Conservation (phyloP, 1,140 invertebrate species). For the Cyclina sinensis region DNA sequence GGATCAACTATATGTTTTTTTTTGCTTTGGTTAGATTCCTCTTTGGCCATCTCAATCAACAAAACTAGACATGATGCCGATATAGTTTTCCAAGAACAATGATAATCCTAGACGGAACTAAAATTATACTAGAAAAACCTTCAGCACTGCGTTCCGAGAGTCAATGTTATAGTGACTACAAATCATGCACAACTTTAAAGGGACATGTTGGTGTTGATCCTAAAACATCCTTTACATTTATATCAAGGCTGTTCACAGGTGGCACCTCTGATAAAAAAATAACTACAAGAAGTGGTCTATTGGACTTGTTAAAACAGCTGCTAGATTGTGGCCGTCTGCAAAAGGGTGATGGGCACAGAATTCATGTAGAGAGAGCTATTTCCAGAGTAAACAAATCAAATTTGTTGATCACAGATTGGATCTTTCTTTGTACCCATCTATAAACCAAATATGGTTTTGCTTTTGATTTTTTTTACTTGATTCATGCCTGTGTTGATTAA, state of each 20-base stretch:
- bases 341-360: too few relatives aligned
- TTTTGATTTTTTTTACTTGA: too few relatives aligned
- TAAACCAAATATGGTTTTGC: too few relatives aligned
- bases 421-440: too few relatives aligned
- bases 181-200: too few relatives aligned
- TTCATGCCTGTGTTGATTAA: too few relatives aligned
- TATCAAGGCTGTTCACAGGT: conserved; percentile 63
- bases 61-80: conserved; percentile 44
- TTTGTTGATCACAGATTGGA: too few relatives aligned
- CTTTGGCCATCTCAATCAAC: background rate
- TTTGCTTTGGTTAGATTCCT: conserved; percentile 20
- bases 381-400: conserved; percentile 64
- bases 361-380: too few relatives aligned
- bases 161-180: too few relatives aligned
- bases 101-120: conserved; percentile 23
- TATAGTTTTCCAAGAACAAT: conserved; percentile 31
- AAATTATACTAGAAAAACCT: conserved; percentile 4
- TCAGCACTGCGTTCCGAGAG: conserved; percentile 44
- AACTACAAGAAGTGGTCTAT: conserved; percentile 54
- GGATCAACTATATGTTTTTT: conserved; percentile 57
- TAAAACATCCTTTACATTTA: too few relatives aligned
- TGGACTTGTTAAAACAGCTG: conserved; percentile 44
- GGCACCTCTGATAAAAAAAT: conserved; percentile 63
- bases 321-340: too few relatives aligned
- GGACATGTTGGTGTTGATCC: too few relatives aligned